Evolutionary conservation across 2,797 vertebrate genomes (phyloP), one percentile per base, ranked within the genome.

Genomic region (Neostethus bicornis): DNA sequence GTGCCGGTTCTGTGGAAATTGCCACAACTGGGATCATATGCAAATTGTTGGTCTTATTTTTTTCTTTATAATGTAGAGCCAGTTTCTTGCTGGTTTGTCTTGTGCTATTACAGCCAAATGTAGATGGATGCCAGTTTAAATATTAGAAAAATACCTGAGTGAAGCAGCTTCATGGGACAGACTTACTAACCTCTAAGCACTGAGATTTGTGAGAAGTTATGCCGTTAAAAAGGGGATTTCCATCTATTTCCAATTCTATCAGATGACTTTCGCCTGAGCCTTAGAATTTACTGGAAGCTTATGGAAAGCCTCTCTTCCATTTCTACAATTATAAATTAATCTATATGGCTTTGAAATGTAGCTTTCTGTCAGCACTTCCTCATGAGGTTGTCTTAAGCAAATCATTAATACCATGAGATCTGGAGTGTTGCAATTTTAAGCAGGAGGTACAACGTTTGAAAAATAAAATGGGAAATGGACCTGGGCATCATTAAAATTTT

Each of bases 211-310:
- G 52, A 68, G 55, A 73, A 35, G 62, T 67, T 55, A 44, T 42
- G 26, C 50, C 46, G 29, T 47, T 50, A 17, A 42, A 42, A 34
- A 8, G 32, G 73, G 67, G 50, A 78, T 67, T 78, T 77, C 67
- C 70, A 56, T 60, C 49, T 63, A 38, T 24, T 56, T 64, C 42
- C 11, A 26, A 65, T 46, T 51, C 46, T 49, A 23, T 46, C 31
- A 5, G 45, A 38, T 34, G 19, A n/a, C 53, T 57, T 48, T 44
- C 29, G 8, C 17, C 35, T 12, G 26, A 52, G 23, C 37, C 16
- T 29, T 24, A 43, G 16, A 25, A 48, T 5, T 57, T 7, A 61
- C 7, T 58, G 5, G 31, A 29, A 57, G 42, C 67, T 46, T 41
- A 28, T 52, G 37, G 11, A 31, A 32, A 34, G 24, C 37, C 20